A percentile compares a stretch with the other conserved stretches of the same genome.
phyloP scores from a whole-genome alignment of 2,888 invertebrate genomes.

The Nudaria mundana region DNA sequence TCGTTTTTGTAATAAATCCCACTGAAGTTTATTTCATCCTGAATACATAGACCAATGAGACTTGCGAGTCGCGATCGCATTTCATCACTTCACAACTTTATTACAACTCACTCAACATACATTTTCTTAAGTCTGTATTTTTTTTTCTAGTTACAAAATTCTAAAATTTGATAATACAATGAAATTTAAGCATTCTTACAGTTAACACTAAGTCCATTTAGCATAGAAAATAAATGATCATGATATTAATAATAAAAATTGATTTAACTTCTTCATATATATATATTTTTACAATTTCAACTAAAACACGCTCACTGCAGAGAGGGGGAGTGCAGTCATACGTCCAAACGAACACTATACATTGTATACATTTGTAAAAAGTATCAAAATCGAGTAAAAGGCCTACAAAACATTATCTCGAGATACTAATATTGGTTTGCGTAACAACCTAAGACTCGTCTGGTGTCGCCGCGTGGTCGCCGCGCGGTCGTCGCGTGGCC shows the following conservation, averaged over 20 bases:
- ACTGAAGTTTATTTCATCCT: conserved; percentile 79
- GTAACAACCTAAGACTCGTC: conserved; percentile 78
- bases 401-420: conserved; percentile 81
- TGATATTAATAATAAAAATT: conserved; percentile 73
- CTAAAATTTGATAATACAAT: conserved; percentile 73
- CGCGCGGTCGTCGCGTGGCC: conserved; percentile 33
- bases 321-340: conserved; percentile 66
- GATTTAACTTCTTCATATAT: conserved; percentile 67
- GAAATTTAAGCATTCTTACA: conserved; percentile 78
- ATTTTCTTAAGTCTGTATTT: conserved; percentile 60
- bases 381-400: conserved; percentile 82
- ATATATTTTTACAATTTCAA: conserved; percentile 72
- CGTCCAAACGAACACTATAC: conserved; percentile 79
- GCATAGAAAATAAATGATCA: conserved; percentile 75
- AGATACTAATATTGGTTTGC: conserved; percentile 79
- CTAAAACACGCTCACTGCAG: conserved; percentile 69
- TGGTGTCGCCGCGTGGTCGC: conserved; percentile 61
- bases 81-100: conserved; percentile 70
- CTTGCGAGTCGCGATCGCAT: conserved; percentile 53
- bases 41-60: conserved; percentile 75
- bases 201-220: conserved; percentile 75
- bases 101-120: conserved; percentile 73
- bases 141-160: conserved; percentile 71
- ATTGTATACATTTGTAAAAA: conserved; percentile 81
- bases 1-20: conserved; percentile 74